phyloP scores from a whole-genome alignment of 2,888 invertebrate genomes.

The Incurvaria masculella region DNA sequence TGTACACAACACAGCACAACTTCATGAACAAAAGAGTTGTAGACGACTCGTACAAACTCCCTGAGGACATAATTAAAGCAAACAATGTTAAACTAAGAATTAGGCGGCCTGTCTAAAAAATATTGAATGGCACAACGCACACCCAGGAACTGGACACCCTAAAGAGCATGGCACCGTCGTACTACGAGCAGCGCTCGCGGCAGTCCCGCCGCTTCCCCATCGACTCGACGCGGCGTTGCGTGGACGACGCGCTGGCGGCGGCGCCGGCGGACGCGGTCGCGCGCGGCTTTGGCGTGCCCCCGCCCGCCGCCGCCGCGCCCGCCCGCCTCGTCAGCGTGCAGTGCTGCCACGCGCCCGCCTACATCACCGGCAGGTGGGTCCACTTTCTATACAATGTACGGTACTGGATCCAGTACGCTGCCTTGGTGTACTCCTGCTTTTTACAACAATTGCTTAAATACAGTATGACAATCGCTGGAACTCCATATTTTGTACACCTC shows the following conservation, averaged over 20 bases:
- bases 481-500: no score
- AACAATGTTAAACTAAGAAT: constrained; percentile 2
- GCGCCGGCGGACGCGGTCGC: constrained; percentile 26
- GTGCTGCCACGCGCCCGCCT: constrained; percentile 59
- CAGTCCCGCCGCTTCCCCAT: constrained; percentile 39
- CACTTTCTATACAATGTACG: no score
- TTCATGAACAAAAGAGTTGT: no score
- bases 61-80: no score
- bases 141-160: constrained; percentile 45
- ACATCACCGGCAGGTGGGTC: constrained; percentile 60
- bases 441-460: no score
- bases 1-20: no score
- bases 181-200: constrained; percentile 31
- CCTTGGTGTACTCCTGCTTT: no score
- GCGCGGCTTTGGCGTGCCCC: constrained; percentile 46
- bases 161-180: constrained; percentile 42
- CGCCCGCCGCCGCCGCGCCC: constrained; percentile 33
- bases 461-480: no score
- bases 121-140: background rate
- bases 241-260: constrained; percentile 53
- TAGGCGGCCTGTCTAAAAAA: constrained; percentile 1
- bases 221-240: constrained; percentile 63
- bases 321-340: constrained; percentile 48
- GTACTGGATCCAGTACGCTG: no score
- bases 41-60: no score